Evolutionary conservation across 23 tunicate species (phyloP).

Genomic region (Clavelina lepadiformis): DNA sequence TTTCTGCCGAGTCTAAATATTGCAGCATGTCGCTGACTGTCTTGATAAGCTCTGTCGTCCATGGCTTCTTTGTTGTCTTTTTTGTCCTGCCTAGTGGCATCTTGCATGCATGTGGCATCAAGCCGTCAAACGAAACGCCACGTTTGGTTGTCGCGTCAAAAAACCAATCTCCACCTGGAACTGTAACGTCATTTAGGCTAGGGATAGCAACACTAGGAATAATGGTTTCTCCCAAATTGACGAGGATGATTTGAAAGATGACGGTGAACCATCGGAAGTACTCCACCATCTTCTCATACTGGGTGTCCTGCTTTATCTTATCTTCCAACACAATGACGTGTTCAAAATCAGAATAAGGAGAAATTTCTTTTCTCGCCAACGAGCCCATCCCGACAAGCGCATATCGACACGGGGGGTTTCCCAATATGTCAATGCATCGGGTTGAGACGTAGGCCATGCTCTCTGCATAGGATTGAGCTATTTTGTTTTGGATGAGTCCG

Average conservation of each 20-base stretch:
- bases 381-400: slow-evolving; percentile 43
- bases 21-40: slow-evolving; percentile 3
- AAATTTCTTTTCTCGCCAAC: slow-evolving; percentile 27
- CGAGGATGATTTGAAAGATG: too few relatives aligned
- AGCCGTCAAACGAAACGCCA: slow-evolving; percentile 37
- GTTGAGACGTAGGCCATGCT: slow-evolving; percentile 8
- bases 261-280: too few relatives aligned
- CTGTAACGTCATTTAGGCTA: slow-evolving; percentile 12
- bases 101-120: too few relatives aligned
- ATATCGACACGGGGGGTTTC: slow-evolving; percentile 33
- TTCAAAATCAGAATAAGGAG: slow-evolving; percentile 42
- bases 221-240: too few relatives aligned
- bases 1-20: slow-evolving; percentile 4
- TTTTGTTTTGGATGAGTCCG: slow-evolving; percentile 1
- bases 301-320: not conserved
- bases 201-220: too few relatives aligned
- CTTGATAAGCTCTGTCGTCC: slow-evolving; percentile 4
- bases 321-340: slow-evolving; percentile 28
- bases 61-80: slow-evolving; percentile 20
- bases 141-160: slow-evolving; percentile 12
- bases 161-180: slow-evolving; percentile 11
- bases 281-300: not conserved
- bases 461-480: not conserved
- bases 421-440: slow-evolving; percentile 11
- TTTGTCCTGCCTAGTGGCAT: too few relatives aligned